phyloP scores from a whole-genome alignment of 2,113 vertebrate species.

The Nothobranchius furzeri region DNA sequence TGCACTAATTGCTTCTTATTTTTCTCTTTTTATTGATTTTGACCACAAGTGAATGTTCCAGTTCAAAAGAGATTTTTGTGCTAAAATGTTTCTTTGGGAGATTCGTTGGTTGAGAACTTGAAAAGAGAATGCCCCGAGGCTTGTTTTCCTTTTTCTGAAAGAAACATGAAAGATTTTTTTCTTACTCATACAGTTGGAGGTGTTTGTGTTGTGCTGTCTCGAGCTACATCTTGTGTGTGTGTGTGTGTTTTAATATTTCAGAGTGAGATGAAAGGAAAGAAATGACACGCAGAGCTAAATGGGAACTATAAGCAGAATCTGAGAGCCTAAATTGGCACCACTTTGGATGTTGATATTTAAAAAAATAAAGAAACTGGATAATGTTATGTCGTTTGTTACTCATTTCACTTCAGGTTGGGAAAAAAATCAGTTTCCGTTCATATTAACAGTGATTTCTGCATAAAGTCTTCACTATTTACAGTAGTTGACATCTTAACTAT shows the following conservation, averaged over 20 bases:
- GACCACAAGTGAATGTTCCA: conserved; percentile 19
- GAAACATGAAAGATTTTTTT: conserved; percentile 36
- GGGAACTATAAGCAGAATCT: background rate
- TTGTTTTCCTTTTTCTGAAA: conserved; percentile 60
- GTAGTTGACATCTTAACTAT: background rate
- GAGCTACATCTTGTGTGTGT: conserved; percentile 23
- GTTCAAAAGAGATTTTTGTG: conserved; percentile 24
- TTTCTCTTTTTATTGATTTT: conserved; percentile 47
- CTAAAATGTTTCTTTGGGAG: conserved; percentile 41
- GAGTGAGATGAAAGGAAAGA: conserved; percentile 28
- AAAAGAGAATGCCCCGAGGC: conserved; percentile 55
- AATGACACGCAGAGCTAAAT: conserved; percentile 6
- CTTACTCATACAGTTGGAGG: conserved; percentile 28
- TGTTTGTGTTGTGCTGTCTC: conserved; percentile 39
- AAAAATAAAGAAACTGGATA: background rate
- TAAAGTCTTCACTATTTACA: background rate
- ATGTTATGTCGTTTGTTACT: too few species aligned
- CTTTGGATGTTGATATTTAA: conserved; percentile 2
- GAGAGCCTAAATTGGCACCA: background rate
- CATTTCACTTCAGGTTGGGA: too few species aligned
- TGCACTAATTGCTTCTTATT: conserved; percentile 33
- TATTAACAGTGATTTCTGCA: too few species aligned
- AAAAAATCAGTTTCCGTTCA: too few species aligned
- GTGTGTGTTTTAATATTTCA: conserved; percentile 24
- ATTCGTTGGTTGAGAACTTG: conserved; percentile 43